Conservation (phyloP, 1,140 invertebrate genomes). For the Drosophila nasuta region DNA sequence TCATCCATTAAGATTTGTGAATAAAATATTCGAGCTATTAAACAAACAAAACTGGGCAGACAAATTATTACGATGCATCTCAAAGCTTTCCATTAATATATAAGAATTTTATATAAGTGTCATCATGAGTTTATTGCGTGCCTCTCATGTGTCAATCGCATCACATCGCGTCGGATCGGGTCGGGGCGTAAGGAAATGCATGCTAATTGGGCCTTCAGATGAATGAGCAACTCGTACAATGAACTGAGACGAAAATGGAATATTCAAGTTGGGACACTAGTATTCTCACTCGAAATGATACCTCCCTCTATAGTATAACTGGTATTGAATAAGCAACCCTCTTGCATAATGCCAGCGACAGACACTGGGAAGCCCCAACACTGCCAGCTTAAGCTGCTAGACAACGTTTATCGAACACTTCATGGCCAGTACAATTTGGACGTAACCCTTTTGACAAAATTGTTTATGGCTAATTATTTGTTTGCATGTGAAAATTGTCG, state of each 20-base stretch:
- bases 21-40: constrained; percentile 22
- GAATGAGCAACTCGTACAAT: constrained; percentile 3
- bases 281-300: neutral
- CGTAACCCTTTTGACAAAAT: constrained; percentile 40
- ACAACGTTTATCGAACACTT: constrained; percentile 41
- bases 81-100: constrained; percentile 50
- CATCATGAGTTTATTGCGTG: constrained; percentile 69
- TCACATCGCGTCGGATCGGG: neutral
- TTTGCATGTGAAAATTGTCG: constrained; percentile 64
- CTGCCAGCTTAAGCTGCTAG: constrained; percentile 36
- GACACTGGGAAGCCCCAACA: constrained; percentile 55
- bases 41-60: constrained; percentile 26
- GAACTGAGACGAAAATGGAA: constrained; percentile 17
- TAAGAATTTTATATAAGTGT: constrained; percentile 18
- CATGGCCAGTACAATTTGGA: constrained; percentile 1
- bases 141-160: constrained; percentile 33
- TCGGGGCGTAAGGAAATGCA: constrained; percentile 58
- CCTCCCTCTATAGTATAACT: neutral
- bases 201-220: constrained; percentile 36
- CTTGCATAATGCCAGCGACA: constrained; percentile 21
- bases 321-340: constrained; percentile 8
- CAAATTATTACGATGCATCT: constrained; percentile 29
- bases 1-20: constrained; percentile 24
- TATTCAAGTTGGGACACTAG: constrained; percentile 11
- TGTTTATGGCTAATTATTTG: constrained; percentile 66